Conservation (phyloP, 2,888 invertebrate species). For the Crossocerus cetratus region DNA sequence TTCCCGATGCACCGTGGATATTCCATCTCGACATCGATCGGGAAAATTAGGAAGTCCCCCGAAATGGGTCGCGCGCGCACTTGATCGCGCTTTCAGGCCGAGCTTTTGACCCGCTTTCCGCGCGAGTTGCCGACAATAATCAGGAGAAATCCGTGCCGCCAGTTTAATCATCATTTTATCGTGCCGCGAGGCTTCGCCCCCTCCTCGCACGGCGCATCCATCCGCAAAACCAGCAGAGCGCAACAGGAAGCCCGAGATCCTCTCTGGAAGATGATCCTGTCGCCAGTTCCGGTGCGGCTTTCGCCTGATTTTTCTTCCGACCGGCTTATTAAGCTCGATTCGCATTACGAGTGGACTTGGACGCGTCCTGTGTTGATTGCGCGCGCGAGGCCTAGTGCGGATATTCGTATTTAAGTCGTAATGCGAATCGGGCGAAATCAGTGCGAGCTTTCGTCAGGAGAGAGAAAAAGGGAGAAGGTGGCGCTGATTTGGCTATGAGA, state of each 20-base stretch:
- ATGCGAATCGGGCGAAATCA: no score
- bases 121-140: slow-evolving; percentile 32
- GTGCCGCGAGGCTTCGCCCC: not conserved
- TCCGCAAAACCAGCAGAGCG: not conserved
- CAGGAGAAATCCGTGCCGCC: slow-evolving; percentile 28
- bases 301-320: not conserved
- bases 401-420: no score
- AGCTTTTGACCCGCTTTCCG: slow-evolving; percentile 27
- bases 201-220: not conserved
- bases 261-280: not conserved
- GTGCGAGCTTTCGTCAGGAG: no score
- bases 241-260: not conserved
- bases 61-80: no score
- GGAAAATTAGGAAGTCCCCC: no score
- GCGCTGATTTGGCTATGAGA: no score
- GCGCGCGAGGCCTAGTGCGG: no score
- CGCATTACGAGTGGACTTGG: no score
- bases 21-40: no score
- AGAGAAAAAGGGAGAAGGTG: no score
- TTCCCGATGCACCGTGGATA: no score
- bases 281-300: not conserved
- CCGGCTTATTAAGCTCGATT: not conserved
- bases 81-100: not conserved
- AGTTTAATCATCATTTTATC: slow-evolving; percentile 35
- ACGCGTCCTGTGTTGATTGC: no score